A percentile compares a stretch with the other conserved stretches of the same genome.
Evolutionary conservation across 92 coral and sea anemone species (phyloP).

Genomic region (Blastomussa wellsi): DNA sequence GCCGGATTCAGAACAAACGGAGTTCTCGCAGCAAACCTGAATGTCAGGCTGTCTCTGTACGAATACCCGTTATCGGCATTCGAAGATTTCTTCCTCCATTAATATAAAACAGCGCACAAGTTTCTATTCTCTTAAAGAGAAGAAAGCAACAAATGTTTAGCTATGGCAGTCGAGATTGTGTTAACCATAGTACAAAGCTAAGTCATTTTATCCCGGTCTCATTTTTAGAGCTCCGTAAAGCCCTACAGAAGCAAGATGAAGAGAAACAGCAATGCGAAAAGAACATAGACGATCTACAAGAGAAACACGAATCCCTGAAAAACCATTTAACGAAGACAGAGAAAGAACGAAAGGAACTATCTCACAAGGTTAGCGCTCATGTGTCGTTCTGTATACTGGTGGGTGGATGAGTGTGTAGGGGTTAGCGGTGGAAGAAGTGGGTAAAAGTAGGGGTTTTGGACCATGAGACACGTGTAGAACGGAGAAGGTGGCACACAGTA

Average conservation of each 20-base stretch:
- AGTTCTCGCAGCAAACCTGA: neutral
- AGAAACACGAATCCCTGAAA: conserved; percentile 57
- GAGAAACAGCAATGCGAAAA: conserved; percentile 61
- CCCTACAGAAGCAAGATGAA: conserved; percentile 75
- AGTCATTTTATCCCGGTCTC: neutral
- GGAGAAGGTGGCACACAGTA: neutral
- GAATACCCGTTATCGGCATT: too few relatives aligned
- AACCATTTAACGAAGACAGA: conserved; percentile 66
- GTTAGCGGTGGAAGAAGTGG: neutral
- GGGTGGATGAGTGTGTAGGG: too few relatives aligned
- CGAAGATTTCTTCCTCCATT: too few relatives aligned
- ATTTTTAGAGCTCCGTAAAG: conserved; percentile 70
- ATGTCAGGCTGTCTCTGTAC: neutral
- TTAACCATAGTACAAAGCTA: neutral
- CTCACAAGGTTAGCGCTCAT: conserved; percentile 74
- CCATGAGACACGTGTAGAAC: neutral
- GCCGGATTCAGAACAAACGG: neutral
- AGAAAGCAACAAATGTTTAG: neutral
- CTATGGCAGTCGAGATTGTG: neutral
- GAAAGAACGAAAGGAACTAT: conserved; percentile 76
- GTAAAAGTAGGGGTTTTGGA: neutral
- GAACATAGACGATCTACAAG: conserved; percentile 66
- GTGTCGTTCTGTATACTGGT: neutral
- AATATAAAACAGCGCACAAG: too few relatives aligned
- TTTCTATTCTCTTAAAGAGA: neutral